Base-by-base conservation (phyloP, 2,888 invertebrate species). In the Dexiosoma caninum region DNA sequence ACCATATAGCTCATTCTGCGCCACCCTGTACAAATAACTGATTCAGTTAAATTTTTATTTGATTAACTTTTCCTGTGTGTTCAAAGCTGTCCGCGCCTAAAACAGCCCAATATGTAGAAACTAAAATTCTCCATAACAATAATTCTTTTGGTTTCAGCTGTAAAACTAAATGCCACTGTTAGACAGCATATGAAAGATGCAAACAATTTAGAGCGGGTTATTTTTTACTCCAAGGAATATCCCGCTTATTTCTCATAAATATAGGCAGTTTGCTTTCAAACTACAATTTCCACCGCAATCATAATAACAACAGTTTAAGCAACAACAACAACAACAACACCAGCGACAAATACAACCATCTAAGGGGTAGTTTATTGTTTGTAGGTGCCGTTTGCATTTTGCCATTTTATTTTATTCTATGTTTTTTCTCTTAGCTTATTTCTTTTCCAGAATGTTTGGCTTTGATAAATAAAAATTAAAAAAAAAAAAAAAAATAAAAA, bases 311-410 rank as follows among this genome's bases (percentile, higher is more conserved):
- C 42, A 59, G 37, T 27, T 46, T 46, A 30, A 64, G 42, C 42
- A 42, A 14, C 16, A 66, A 59, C 57, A 27, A 27, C 6, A 27
- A n/a, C n/a, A n/a, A n/a, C n/a, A n/a, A n/a, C n/a, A n/a, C n/a
- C n/a, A n/a, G n/a, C n/a, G n/a, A n/a, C 9, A 53, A n/a, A 30
- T n/a, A 51, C 55, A 51, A 32, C 37, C 27, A 42, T 32, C 16
- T 14, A 40, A 70, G 55, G 70, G 77, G 70, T 77, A 55, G 77
- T 77, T 77, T 57, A 37, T 46, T 30, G 46, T 57, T 57, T 57
- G 64, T 77, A 77, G 77, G 77, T 70, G 77, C 77, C 46, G 53
- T 46, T 69, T 55, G 42, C 42, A 60, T 75, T 67, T 27, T 67
- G 9, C 23, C 21, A 44, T 32, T 67, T 35, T 32, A n/a, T 9